Evolutionary conservation across 2,113 vertebrate species (phyloP), one percentile per base, ranked within the genome.

Genomic region (Festucalex cinctus): DNA sequence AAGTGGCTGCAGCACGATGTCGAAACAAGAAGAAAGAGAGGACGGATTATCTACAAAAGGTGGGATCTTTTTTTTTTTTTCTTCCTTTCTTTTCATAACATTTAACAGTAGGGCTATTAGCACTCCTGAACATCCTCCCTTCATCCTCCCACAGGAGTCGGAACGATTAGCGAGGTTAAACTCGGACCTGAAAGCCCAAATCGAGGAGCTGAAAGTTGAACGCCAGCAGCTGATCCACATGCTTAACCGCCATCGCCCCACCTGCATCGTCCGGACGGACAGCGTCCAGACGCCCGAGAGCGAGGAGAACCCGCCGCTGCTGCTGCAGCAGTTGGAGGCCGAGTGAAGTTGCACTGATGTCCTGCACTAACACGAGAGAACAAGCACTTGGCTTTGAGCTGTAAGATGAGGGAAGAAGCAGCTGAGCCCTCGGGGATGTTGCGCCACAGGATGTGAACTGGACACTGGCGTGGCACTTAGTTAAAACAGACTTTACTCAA

Each of bases 21-120:
- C 94, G 96, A 78, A 98, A 98, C 91, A 98, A 98, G 91, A 98
- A 98, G 91, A 98, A 98, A 80, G 96, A 98, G 75, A 92, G 96
- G 59, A 98, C 96, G 0, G 96, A 98, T 79, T 98, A 97, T 86
- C 88, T 98, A 83, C 96, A 98, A 86, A 91, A 94, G 93, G 96
- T 97, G 79, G 85, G 91, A 66, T 32, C 54, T 12, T 19, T 16
- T 9, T 17, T 17, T 17, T 17, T 32, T n/a, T n/a, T n/a, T n/a
- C n/a, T n/a, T n/a, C n/a, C n/a, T n/a, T n/a, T n/a, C n/a, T n/a
- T n/a, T n/a, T n/a, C n/a, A n/a, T n/a, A n/a, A n/a, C n/a, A n/a
- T n/a, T n/a, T n/a, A n/a, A n/a, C n/a, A n/a, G n/a, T n/a, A n/a
- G n/a, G n/a, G n/a, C 28, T 32, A 32, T 32, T 2, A 32, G 28